phyloP scores from a whole-genome alignment of 2,888 invertebrate species.

The Drosophila nr. medialis region DNA sequence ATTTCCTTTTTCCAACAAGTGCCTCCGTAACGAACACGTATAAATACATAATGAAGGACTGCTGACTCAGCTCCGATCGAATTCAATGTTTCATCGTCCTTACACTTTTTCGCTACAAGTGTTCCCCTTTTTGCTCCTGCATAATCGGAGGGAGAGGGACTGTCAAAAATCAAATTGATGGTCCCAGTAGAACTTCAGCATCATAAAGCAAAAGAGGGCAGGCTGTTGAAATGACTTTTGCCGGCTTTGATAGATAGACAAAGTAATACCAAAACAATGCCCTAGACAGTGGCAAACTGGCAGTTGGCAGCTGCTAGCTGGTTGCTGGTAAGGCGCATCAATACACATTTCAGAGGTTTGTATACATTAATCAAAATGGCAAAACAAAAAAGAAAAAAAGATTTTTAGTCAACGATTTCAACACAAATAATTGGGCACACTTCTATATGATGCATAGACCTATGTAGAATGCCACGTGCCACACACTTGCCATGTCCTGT shows the following conservation, averaged over 20 bases:
- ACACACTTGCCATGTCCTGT: constrained; percentile 20
- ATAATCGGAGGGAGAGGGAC: constrained; percentile 9
- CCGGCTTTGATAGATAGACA: constrained; percentile 67
- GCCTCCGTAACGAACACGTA: background rate
- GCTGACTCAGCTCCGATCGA: constrained; percentile 28
- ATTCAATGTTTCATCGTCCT: constrained; percentile 18
- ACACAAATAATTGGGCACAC: constrained; percentile 49
- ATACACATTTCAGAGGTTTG: constrained; percentile 60
- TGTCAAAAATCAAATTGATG: constrained; percentile 71
- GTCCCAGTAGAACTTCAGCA: constrained; percentile 54
- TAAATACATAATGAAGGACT: constrained; percentile 6
- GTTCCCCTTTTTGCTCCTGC: constrained; percentile 14
- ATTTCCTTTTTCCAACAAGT: background rate
- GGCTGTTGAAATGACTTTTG: constrained; percentile 68
- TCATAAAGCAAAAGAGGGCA: constrained; percentile 35
- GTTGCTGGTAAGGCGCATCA: constrained; percentile 47
- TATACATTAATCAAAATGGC: constrained; percentile 69
- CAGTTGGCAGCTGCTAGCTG: constrained; percentile 37
- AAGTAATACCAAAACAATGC: constrained; percentile 53
- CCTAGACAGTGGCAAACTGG: constrained; percentile 18
- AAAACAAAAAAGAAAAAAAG: constrained; percentile 21
- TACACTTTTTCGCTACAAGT: constrained; percentile 35
- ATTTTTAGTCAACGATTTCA: constrained; percentile 33
- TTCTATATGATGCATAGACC: constrained; percentile 4
- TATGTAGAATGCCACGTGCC: constrained; percentile 30